Conservation (phyloP, 2,797 vertebrate species). For the Oreochromis grahami region DNA sequence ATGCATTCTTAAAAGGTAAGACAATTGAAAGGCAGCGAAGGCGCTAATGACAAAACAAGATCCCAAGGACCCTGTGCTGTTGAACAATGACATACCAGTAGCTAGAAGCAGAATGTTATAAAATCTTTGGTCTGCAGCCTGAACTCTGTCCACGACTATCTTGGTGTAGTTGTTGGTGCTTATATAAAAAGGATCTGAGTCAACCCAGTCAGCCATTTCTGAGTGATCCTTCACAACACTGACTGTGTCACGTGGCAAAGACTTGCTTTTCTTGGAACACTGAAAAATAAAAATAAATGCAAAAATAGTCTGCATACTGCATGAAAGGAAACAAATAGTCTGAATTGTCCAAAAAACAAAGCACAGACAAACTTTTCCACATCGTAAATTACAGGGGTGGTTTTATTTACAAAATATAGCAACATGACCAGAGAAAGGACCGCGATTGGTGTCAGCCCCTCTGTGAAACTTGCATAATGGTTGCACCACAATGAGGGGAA, state of each 20-base stretch:
- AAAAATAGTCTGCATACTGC: neutral
- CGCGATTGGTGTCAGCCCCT: neutral
- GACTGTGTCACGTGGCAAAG: slow-evolving; percentile 50
- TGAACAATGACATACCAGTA: slow-evolving; percentile 64
- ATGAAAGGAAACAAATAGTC: neutral
- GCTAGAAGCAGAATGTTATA: slow-evolving; percentile 73
- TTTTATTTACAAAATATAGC: neutral
- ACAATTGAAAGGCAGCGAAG: neutral
- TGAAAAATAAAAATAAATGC: slow-evolving; percentile 42
- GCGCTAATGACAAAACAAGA: neutral
- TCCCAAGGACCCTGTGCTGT: neutral
- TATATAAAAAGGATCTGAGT: slow-evolving; percentile 68
- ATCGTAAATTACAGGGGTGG: neutral
- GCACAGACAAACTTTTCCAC: neutral
- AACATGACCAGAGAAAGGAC: neutral
- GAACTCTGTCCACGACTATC: slow-evolving; percentile 71
- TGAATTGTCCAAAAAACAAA: neutral
- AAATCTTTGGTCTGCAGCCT: slow-evolving; percentile 35
- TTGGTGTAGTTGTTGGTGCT: slow-evolving; percentile 76
- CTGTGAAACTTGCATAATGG: neutral
- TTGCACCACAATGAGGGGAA: neutral
- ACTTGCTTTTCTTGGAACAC: slow-evolving; percentile 70
- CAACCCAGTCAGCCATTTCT: slow-evolving; percentile 76
- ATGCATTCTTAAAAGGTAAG: neutral
- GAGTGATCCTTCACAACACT: slow-evolving; percentile 66